These are phyloP conservation scores for Oncorhynchus masou DNA, from an alignment of 2,113 vertebrate genomes.

Conservation along the genomic window DNA sequence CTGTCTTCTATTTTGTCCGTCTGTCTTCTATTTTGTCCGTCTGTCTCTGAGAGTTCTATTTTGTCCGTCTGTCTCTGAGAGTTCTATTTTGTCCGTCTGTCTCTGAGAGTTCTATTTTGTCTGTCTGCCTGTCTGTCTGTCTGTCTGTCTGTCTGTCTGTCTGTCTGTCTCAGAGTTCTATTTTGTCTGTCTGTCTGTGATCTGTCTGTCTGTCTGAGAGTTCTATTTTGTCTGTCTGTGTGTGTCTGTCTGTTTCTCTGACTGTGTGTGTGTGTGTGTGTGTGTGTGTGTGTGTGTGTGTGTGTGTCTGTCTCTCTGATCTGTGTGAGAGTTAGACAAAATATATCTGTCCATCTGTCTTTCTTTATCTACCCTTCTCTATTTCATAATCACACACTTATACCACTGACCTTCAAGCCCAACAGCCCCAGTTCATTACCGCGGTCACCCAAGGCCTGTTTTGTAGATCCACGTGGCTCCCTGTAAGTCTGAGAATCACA, in stretches of 20 bases:
- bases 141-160: not conserved
- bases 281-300: slow-evolving; percentile 1
- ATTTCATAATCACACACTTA: slow-evolving; percentile 14
- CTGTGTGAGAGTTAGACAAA: not conserved
- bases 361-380: slow-evolving; percentile 82
- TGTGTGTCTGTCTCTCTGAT: not conserved
- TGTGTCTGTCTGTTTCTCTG: too few relatives aligned
- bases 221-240: not conserved
- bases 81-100: too few relatives aligned
- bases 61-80: slow-evolving; percentile 3
- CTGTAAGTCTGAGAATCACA: slow-evolving; percentile 11
- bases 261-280: not conserved
- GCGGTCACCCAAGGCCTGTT: slow-evolving; percentile 1
- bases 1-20: not conserved
- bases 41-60: too few relatives aligned
- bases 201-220: slow-evolving; percentile 8
- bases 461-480: slow-evolving; percentile 1
- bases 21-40: too few relatives aligned
- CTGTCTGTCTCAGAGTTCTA: too few relatives aligned
- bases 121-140: too few relatives aligned
- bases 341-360: not conserved
- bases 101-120: too few relatives aligned
- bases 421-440: slow-evolving; percentile 6
- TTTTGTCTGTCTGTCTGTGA: slow-evolving; percentile 21
- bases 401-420: slow-evolving; percentile 11